These are phyloP conservation scores for Kryptopterus vitreolus DNA, from an alignment of 2,797 vertebrate species.

Conservation along the genomic window DNA sequence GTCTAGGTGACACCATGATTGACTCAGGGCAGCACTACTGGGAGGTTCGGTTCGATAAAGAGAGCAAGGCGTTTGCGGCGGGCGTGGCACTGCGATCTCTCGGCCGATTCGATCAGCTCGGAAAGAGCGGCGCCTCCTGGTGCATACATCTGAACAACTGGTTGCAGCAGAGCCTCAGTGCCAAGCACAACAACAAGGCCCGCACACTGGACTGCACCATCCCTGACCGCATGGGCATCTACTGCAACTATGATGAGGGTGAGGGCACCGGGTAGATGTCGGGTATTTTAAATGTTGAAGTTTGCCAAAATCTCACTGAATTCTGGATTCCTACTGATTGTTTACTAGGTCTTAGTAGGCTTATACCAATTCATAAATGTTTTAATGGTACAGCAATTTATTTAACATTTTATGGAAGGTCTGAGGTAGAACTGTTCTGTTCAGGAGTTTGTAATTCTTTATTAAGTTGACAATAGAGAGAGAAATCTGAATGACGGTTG, in stretches of 20 bases:
- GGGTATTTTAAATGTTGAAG: not conserved
- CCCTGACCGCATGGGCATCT: slow-evolving; percentile 86
- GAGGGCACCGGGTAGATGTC: slow-evolving; percentile 9
- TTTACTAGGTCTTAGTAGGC: too few species aligned
- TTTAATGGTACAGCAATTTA: not conserved
- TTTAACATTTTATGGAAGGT: not conserved
- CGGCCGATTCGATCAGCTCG: slow-evolving; percentile 91
- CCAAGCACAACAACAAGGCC: slow-evolving; percentile 96
- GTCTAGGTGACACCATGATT: slow-evolving; percentile 87
- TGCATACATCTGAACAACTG: slow-evolving; percentile 97
- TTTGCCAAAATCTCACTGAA: not conserved
- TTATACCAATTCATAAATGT: too few species aligned
- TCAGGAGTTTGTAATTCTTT: not conserved
- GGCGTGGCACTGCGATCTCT: slow-evolving; percentile 88
- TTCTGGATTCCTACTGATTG: not conserved
- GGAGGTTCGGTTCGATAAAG: slow-evolving; percentile 90
- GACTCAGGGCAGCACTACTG: slow-evolving; percentile 91
- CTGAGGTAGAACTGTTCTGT: not conserved
- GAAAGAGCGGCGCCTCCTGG: slow-evolving; percentile 89
- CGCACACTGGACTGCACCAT: slow-evolving; percentile 85
- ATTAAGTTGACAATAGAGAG: not conserved
- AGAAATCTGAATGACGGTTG: not conserved
- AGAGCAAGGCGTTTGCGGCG: slow-evolving; percentile 90
- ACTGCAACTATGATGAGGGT: slow-evolving; percentile 94
- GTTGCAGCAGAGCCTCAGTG: slow-evolving; percentile 95